Conservation (phyloP, 2,113 vertebrate species). For the Brevimyrus niger region DNA sequence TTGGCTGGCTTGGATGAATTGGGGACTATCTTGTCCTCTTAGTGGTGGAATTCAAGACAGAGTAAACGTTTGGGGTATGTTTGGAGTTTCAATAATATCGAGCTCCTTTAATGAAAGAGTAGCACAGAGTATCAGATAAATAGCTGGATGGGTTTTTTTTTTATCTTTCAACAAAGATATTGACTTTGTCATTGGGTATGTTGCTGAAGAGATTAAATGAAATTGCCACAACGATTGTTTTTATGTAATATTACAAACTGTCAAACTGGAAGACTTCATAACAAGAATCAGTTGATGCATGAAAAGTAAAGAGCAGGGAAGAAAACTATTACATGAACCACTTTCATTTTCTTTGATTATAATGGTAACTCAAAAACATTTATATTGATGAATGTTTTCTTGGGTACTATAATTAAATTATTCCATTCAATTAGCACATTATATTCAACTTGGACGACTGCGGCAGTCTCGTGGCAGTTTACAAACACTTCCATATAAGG, state of each 20-base stretch:
- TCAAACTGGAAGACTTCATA: slow-evolving; percentile 68
- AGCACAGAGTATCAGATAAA: slow-evolving; percentile 89
- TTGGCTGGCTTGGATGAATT: slow-evolving; percentile 67
- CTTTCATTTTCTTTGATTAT: slow-evolving; percentile 70
- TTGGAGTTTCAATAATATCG: slow-evolving; percentile 85
- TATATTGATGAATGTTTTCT: slow-evolving; percentile 69
- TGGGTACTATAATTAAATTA: slow-evolving; percentile 72
- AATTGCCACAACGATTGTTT: slow-evolving; percentile 98
- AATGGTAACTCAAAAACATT: slow-evolving; percentile 59
- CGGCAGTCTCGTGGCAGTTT: slow-evolving; percentile 64
- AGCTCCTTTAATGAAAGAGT: slow-evolving; percentile 78
- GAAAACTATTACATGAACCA: slow-evolving; percentile 56
- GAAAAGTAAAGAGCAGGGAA: slow-evolving; percentile 36
- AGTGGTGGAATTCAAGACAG: slow-evolving; percentile 88
- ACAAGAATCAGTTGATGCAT: slow-evolving; percentile 71
- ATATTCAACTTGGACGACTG: slow-evolving; percentile 65
- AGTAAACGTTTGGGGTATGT: slow-evolving; percentile 90
- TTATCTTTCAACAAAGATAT: slow-evolving; percentile 72
- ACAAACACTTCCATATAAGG: slow-evolving; percentile 58
- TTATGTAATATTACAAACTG: slow-evolving; percentile 77
- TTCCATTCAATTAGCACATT: slow-evolving; percentile 73
- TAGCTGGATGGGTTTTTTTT: slow-evolving; percentile 71
- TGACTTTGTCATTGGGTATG: slow-evolving; percentile 83
- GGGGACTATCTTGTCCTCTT: slow-evolving; percentile 76
- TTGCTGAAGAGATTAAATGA: slow-evolving; percentile 96